Evolutionary conservation across 1,140 invertebrate genomes (phyloP), one percentile per base, ranked within the genome.

Genomic region (Latrodectus geometricus): DNA sequence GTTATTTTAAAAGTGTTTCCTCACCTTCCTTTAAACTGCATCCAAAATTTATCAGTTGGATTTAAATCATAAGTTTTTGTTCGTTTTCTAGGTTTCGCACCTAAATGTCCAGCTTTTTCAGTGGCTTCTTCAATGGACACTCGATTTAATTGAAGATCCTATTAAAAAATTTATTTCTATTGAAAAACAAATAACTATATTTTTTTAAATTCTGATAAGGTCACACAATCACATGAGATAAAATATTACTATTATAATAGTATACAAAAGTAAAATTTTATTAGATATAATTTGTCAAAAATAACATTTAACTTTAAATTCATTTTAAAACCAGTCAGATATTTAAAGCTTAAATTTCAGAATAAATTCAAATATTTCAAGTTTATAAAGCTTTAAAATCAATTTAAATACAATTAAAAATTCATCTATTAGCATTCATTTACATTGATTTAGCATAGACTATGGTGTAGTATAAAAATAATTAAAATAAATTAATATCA

Each of bases 21-120:
- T 23, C 86, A 92, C 92, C 90, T 93, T 89, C 98, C 96, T 92
- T 98, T 99, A 89, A 99, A 96, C 86, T 94, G 93, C 61, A 92
- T 92, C 98, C 98, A 99, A 91, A 99, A 97, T 86, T 95, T 95
- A 91, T 99, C 98, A 74, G 92, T 95, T 20, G 94, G 93, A 90
- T 96, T 95, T 54, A 99, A 91, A 90, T 99, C 98, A 92, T 96
- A 99, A n/a, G 95, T 93, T 89, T 96, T 94, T 9, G 95, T 95
- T 91, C 97, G 97, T 91, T 89, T 91, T 91, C 77, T 74, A 88
- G 88, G 89, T 88, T 89, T 87, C 79, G 84, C 84, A 56, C 89
- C 88, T 72, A 89, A 89, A 69, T 89, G 88, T 15, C 89, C 90
- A 74, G 90, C 91, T 68, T 90, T 89, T 86, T 91, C 91, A 87